phyloP scores from a whole-genome alignment of 2,888 invertebrate genomes.

The Dromius quadrimaculatus region DNA sequence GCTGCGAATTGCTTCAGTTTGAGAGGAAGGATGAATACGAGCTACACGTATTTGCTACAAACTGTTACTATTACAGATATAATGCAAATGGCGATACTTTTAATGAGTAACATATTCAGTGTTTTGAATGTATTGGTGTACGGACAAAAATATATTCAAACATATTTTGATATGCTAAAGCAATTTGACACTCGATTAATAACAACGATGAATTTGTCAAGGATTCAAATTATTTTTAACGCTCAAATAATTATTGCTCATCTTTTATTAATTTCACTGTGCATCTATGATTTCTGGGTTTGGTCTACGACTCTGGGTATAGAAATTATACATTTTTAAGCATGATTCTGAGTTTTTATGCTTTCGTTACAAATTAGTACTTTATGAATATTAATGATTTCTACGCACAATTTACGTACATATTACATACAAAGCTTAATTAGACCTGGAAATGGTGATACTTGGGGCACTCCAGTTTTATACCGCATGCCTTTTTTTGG shows the following conservation, averaged over 20 bases:
- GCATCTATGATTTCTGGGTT: constrained; percentile 28
- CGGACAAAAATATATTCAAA: constrained; percentile 28
- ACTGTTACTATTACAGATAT: constrained; percentile 44
- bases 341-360: too few species aligned
- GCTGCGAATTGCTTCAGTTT: not conserved
- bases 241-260: constrained; percentile 12
- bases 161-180: constrained; percentile 39
- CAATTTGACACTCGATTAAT: constrained; percentile 27
- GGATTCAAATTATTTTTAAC: constrained; percentile 19
- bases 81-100: constrained; percentile 12
- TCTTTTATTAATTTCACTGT: constrained; percentile 21
- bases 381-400: too few species aligned
- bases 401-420: too few species aligned
- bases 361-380: too few species aligned
- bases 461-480: too few species aligned
- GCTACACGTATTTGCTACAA: constrained; percentile 15
- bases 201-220: constrained; percentile 40
- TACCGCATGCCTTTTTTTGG: too few species aligned
- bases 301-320: constrained; percentile 7
- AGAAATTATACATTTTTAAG: constrained; percentile 20
- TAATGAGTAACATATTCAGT: constrained; percentile 31
- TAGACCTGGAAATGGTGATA: too few species aligned
- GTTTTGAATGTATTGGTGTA: constrained; percentile 14
- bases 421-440: too few species aligned
- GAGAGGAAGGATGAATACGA: not conserved